Conservation (phyloP, 2,888 invertebrate genomes). For the Rhagonycha fulva region DNA sequence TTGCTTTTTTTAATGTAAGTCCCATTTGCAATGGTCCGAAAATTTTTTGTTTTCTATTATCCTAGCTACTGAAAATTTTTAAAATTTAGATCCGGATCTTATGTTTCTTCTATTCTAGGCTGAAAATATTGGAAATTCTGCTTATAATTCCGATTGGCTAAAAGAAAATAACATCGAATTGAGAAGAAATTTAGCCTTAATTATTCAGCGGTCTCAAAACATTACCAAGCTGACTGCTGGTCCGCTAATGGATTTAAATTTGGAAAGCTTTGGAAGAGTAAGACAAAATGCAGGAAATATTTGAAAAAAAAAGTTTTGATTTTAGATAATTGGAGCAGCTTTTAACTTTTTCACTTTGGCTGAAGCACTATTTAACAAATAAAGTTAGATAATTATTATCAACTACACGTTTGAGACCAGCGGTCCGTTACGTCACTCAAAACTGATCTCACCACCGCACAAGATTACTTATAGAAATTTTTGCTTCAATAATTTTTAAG, state of each 20-base stretch:
- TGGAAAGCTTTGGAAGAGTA: constrained; percentile 1
- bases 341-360: background rate
- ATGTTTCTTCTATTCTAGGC: constrained; percentile 6
- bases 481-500: no score
- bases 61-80: no score
- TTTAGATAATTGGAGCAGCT: constrained; percentile 1
- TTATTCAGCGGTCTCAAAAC: constrained; percentile 17
- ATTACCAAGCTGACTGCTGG: constrained; percentile 22
- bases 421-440: no score
- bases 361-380: background rate
- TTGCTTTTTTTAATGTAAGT: no score
- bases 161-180: constrained; percentile 13
- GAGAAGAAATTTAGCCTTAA: constrained; percentile 12
- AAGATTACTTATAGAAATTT: no score
- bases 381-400: background rate
- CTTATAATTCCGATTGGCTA: constrained; percentile 25
- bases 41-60: no score
- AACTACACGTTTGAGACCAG: no score
- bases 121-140: constrained; percentile 4
- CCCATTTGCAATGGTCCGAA: no score
- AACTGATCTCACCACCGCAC: no score
- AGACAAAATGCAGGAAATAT: background rate
- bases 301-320: background rate
- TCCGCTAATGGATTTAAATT: background rate
- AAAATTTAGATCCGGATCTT: no score